Base-by-base conservation (phyloP, 2,888 invertebrate genomes). In the Spicauda simplicius region DNA sequence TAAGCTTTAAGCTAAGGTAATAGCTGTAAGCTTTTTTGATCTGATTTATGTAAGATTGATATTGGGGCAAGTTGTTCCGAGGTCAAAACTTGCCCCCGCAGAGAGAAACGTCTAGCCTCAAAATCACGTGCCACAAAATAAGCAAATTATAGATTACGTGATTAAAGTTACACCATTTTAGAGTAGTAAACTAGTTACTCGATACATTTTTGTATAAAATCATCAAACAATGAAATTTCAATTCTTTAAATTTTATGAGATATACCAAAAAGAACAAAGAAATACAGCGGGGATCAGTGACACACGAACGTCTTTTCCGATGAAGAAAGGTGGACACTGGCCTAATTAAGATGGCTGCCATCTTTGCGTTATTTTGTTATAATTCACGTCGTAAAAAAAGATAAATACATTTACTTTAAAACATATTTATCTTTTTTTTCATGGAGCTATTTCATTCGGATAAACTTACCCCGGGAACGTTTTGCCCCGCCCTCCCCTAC, bases 191-290 rank as follows among this genome's bases (percentile, higher is more conserved):
- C 33, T 8, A 33, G 33, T 33, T 33, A 33, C 33, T 33, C 33
- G 33, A 33, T 33, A 33, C 6, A 33, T 33, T 33, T 33, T 7
- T 33, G 33, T n/a, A 45, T 8, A 16, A 41, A 41, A 16, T 50
- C 4, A 41, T 48, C 20, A 30, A 55, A 0, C 55, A 37, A 53
- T 25, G 37, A 25, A 14, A 37, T 14, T 62, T 79, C n/a, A 84
- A 80, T 87, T 96, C 96, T 93, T 95, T 33, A 56, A 56, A 14
- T 30, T n/a, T 56, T 5, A 33, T 12, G 56, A 56, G 11, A 56
- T 56, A 56, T 33, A 56, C 56, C 56, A 56, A 56, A 2, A 56
- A 37, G 3, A 33, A 33, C 0, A 14, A 56, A 56, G 3, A 56
- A 2, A 6, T 30, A 56, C 25, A 56, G 30, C 33, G 37, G 25